phyloP scores from a whole-genome alignment of 2,113 vertebrate species.

The Colistium nudipinnis region DNA sequence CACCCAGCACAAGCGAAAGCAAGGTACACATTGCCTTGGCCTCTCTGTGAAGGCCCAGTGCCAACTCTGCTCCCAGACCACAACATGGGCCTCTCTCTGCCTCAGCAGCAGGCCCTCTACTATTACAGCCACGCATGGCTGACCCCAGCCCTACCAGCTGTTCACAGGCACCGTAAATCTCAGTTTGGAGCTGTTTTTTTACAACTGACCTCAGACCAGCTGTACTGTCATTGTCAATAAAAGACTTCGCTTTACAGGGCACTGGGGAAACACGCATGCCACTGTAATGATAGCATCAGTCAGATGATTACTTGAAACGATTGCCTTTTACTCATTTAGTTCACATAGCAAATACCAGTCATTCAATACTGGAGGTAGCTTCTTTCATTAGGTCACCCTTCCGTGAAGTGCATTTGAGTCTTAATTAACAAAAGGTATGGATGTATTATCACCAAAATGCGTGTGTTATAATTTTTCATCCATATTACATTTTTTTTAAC shows the following conservation, averaged over 20 bases:
- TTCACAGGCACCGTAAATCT: slow-evolving; percentile 58
- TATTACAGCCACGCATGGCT: slow-evolving; percentile 63
- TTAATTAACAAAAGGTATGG: too few species aligned
- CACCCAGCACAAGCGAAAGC: slow-evolving; percentile 19
- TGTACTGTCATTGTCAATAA: slow-evolving; percentile 51
- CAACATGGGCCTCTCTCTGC: slow-evolving; percentile 65
- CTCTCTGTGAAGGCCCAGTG: slow-evolving; percentile 24
- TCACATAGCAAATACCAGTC: neutral
- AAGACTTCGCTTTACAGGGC: slow-evolving; percentile 40
- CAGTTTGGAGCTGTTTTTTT: slow-evolving; percentile 38
- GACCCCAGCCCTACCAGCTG: slow-evolving; percentile 68
- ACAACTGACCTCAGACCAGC: slow-evolving; percentile 66
- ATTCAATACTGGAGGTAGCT: neutral
- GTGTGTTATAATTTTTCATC: too few species aligned
- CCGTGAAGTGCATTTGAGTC: too few species aligned
- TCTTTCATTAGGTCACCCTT: neutral
- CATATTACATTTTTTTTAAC: too few species aligned
- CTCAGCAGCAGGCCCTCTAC: slow-evolving; percentile 53
- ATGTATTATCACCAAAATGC: too few species aligned
- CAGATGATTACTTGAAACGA: neutral
- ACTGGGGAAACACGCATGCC: slow-evolving; percentile 21
- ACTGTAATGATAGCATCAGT: slow-evolving; percentile 48
- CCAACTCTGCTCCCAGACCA: slow-evolving; percentile 63
- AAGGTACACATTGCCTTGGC: slow-evolving; percentile 49
- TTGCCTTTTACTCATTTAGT: neutral